Conservation (phyloP, 2,888 invertebrate species). For the Callyntrura sp. region DNA sequence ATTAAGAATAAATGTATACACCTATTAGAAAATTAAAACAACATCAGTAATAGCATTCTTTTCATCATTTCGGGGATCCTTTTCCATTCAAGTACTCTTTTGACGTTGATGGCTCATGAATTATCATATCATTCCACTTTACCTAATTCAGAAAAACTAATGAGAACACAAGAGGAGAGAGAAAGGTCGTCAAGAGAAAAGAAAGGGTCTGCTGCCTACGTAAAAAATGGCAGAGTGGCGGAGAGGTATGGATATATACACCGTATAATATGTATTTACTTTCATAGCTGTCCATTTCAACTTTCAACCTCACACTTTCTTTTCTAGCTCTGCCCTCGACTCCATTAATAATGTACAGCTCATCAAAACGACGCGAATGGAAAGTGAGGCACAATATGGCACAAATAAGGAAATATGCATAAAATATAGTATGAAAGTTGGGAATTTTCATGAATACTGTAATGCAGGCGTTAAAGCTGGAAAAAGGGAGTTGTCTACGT, state of each 20-base stretch:
- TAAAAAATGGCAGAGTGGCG: too few relatives aligned
- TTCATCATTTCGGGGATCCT: conserved; percentile 28
- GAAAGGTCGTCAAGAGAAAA: conserved; percentile 4
- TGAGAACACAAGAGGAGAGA: conserved; percentile 21
- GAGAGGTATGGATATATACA: conserved; percentile 1
- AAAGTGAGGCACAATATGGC: not conserved
- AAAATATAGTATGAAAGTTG: too few relatives aligned
- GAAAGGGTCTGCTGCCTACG: not conserved
- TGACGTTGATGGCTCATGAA: conserved; percentile 52
- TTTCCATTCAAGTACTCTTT: conserved; percentile 32
- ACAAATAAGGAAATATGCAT: not conserved
- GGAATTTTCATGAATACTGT: too few relatives aligned
- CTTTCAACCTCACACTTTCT: not conserved
- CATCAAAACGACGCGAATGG: not conserved
- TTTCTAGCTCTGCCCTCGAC: not conserved
- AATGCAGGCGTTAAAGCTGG: conserved; percentile 36
- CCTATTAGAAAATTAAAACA: conserved; percentile 43
- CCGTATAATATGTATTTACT: not conserved
- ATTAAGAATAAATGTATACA: conserved; percentile 42
- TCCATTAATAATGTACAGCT: conserved; percentile 39
- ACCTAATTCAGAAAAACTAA: conserved; percentile 45
- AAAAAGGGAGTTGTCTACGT: conserved; percentile 47
- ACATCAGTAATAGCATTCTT: conserved; percentile 38
- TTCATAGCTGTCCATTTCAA: not conserved
- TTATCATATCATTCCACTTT: conserved; percentile 49